Evolutionary conservation across 2,797 vertebrate species (phyloP).

Genomic region (Hemibagrus guttatus): DNA sequence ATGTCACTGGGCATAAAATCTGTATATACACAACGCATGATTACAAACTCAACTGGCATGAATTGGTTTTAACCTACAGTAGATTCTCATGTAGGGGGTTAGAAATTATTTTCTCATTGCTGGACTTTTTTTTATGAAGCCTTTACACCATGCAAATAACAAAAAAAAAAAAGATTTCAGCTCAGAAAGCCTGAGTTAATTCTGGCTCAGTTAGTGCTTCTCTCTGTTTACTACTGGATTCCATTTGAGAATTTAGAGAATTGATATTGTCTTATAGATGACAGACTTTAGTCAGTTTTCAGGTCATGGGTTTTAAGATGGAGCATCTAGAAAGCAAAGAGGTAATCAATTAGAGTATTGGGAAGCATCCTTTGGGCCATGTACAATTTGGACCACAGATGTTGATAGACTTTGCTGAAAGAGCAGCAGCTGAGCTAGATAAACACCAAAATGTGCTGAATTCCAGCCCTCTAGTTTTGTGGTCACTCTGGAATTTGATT

Average conservation of each 20-base stretch:
- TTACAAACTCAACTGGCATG: neutral
- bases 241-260: neutral
- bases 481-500: neutral
- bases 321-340: neutral
- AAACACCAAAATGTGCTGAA: neutral
- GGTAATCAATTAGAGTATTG: neutral
- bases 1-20: neutral
- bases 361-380: neutral
- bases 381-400: neutral
- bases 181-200: neutral
- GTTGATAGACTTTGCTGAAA: neutral
- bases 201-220: neutral
- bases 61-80: neutral
- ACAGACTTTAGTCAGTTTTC: neutral
- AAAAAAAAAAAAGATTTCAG: neutral
- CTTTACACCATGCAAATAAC: neutral
- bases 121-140: neutral
- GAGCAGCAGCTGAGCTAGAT: neutral
- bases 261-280: neutral
- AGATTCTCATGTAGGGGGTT: neutral
- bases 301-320: neutral
- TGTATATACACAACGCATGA: neutral
- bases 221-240: neutral
- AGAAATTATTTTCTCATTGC: neutral
- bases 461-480: neutral